phyloP scores from a whole-genome alignment of 2,888 invertebrate genomes.

The Tenthredo distinguenda region DNA sequence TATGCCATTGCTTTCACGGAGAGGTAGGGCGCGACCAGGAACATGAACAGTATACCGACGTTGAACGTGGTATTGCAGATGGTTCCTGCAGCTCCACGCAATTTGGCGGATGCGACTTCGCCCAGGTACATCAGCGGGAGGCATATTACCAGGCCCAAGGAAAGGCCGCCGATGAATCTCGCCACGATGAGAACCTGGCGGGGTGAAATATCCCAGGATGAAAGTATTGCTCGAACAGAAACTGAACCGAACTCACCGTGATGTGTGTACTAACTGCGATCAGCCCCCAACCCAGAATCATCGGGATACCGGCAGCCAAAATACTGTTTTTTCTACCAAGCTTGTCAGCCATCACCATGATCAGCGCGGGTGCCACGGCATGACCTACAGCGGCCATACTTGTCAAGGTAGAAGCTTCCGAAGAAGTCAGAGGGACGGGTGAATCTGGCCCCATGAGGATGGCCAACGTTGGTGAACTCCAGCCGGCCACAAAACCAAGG shows the following conservation, averaged over 20 bases:
- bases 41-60: constrained; percentile 68
- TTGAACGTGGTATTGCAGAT: constrained; percentile 80
- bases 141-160: constrained; percentile 60
- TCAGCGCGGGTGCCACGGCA: constrained; percentile 61
- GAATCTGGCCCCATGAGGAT: constrained; percentile 63
- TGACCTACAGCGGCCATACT: constrained; percentile 63
- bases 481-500: constrained; percentile 59
- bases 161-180: constrained; percentile 64
- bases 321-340: constrained; percentile 65
- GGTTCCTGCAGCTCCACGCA: constrained; percentile 82
- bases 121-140: constrained; percentile 66
- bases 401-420: constrained; percentile 64
- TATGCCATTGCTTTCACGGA: not conserved
- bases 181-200: constrained; percentile 64
- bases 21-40: constrained; percentile 64
- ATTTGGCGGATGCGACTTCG: constrained; percentile 63
- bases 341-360: constrained; percentile 61
- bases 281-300: constrained; percentile 62
- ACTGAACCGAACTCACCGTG: constrained; percentile 60
- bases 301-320: constrained; percentile 62
- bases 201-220: not conserved
- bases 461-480: constrained; percentile 66
- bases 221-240: not conserved
- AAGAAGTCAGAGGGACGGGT: constrained; percentile 60
- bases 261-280: constrained; percentile 61